Conservation (phyloP, 2,888 invertebrate species). For the Lamellibrachia columna region DNA sequence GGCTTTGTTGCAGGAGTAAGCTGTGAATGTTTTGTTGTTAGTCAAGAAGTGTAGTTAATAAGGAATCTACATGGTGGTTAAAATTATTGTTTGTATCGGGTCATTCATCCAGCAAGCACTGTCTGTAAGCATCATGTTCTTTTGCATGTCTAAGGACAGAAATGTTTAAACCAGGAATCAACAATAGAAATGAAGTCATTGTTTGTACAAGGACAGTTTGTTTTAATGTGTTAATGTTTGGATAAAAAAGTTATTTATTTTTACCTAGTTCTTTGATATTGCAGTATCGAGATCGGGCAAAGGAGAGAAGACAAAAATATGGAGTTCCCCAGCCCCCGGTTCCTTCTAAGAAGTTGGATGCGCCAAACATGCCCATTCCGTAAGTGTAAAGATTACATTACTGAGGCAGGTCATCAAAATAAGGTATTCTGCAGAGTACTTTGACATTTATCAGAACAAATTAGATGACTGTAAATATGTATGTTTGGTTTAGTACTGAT, state of each 20-base stretch:
- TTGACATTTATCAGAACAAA: not conserved
- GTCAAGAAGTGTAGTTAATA: too few species aligned
- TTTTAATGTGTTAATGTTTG: not conserved
- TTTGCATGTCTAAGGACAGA: too few species aligned
- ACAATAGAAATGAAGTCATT: not conserved
- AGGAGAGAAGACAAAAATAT: slow-evolving; percentile 89
- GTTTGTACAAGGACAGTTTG: not conserved
- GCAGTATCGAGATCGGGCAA: slow-evolving; percentile 91
- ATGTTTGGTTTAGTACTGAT: too few species aligned
- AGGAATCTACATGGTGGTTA: too few species aligned
- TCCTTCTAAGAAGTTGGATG: slow-evolving; percentile 38
- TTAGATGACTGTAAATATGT: too few species aligned
- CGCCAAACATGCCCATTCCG: slow-evolving; percentile 32
- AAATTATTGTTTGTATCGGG: too few species aligned
- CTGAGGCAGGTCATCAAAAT: not conserved
- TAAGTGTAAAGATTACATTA: slow-evolving; percentile 26
- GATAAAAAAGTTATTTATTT: not conserved
- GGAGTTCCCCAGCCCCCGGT: slow-evolving; percentile 60
- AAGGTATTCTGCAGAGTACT: not conserved
- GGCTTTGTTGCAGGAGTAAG: too few species aligned
- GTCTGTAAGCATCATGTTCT: too few species aligned
- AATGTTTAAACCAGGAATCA: not conserved
- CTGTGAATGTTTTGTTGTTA: too few species aligned
- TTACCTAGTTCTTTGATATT: slow-evolving; percentile 10
- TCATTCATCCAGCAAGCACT: too few species aligned